Evolutionary conservation across 2,888 invertebrate genomes (phyloP).

Genomic region (Lepetodrilus schrolli): DNA sequence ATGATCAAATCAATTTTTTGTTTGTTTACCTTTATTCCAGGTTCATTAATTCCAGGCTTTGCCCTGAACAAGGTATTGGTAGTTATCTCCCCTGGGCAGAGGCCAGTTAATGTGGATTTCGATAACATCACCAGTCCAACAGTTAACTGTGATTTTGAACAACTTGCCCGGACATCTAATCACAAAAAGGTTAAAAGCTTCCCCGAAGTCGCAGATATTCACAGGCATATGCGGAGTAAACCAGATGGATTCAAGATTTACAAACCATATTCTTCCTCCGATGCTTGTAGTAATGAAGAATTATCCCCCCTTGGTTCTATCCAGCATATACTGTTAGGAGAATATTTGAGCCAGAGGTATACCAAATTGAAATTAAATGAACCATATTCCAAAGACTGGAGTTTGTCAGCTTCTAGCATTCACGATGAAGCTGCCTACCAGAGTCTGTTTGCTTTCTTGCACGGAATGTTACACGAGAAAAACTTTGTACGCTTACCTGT

Average conservation of each 20-base stretch:
- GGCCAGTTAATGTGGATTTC: not conserved
- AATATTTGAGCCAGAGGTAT: slow-evolving; percentile 27
- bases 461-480: slow-evolving; percentile 53
- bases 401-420: not conserved
- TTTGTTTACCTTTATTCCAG: slow-evolving; percentile 5
- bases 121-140: slow-evolving; percentile 6
- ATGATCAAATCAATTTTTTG: too few species aligned
- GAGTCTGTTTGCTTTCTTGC: slow-evolving; percentile 46
- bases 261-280: not conserved
- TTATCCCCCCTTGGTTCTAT: slow-evolving; percentile 20
- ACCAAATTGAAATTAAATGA: not conserved
- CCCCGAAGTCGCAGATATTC: slow-evolving; percentile 29
- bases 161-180: not conserved
- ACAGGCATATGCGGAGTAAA: slow-evolving; percentile 14
- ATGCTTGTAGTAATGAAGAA: slow-evolving; percentile 7
- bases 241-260: slow-evolving; percentile 32
- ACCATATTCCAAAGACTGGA: not conserved
- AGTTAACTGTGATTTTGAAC: not conserved
- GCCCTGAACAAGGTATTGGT: slow-evolving; percentile 30
- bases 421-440: slow-evolving; percentile 38
- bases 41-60: not conserved
- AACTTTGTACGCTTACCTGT: slow-evolving; percentile 45
- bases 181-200: slow-evolving; percentile 12
- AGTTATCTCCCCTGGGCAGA: slow-evolving; percentile 17
- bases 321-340: slow-evolving; percentile 31